These are phyloP conservation scores for Drosophila willistoni DNA, from an alignment of 1,140 invertebrate species.

Conservation along the genomic window DNA sequence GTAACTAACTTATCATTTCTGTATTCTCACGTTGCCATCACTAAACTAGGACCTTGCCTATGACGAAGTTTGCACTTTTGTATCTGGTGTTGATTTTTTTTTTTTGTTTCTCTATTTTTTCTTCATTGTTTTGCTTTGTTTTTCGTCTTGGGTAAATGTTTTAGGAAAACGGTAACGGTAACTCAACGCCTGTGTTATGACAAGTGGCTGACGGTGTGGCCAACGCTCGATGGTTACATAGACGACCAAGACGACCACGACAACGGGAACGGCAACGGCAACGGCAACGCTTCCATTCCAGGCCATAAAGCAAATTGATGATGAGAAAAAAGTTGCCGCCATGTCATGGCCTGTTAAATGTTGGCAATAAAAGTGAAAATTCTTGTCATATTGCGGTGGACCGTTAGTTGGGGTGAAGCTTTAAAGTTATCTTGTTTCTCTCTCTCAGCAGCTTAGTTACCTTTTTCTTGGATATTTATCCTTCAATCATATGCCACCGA, in stretches of 20 bases:
- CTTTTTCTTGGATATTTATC: slow-evolving; percentile 22
- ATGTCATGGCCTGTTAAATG: slow-evolving; percentile 79
- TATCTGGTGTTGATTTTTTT: slow-evolving; percentile 57
- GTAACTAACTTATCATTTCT: not conserved
- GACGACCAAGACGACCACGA: slow-evolving; percentile 8
- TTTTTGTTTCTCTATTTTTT: slow-evolving; percentile 8
- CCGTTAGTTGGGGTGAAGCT: slow-evolving; percentile 60
- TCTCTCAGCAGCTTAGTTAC: not conserved
- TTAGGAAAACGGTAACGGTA: slow-evolving; percentile 68
- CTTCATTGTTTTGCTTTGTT: slow-evolving; percentile 25
- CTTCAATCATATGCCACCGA: slow-evolving; percentile 36
- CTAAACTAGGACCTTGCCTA: slow-evolving; percentile 8
- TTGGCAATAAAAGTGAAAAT: slow-evolving; percentile 78
- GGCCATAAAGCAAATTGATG: slow-evolving; percentile 78
- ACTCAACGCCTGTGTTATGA: slow-evolving; percentile 65
- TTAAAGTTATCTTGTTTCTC: slow-evolving; percentile 34
- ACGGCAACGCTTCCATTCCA: slow-evolving; percentile 42
- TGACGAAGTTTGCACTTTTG: slow-evolving; percentile 47
- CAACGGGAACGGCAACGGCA: not conserved
- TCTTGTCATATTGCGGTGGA: slow-evolving; percentile 63
- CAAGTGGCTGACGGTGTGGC: slow-evolving; percentile 57
- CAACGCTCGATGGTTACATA: slow-evolving; percentile 37
- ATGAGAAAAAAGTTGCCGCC: slow-evolving; percentile 70
- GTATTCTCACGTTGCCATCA: slow-evolving; percentile 16
- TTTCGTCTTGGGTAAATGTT: slow-evolving; percentile 54